Evolutionary conservation across 2,888 invertebrate genomes (phyloP), one percentile per base, ranked within the genome.

Genomic region (Nomada lathburiana): DNA sequence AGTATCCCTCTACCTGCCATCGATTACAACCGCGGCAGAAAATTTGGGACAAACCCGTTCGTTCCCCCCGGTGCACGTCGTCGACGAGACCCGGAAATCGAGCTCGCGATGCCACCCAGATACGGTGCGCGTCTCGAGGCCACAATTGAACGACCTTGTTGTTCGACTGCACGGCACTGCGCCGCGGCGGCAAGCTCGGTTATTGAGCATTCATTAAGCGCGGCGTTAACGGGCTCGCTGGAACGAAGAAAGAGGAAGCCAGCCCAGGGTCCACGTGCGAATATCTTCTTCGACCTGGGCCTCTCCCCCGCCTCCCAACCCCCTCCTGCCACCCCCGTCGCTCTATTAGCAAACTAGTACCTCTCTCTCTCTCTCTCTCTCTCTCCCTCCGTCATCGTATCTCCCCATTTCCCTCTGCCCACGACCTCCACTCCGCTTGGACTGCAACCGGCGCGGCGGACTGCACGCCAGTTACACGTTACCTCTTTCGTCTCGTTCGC

Each of bases 181-280:
- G 7, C 36, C 36, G 36, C 36, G 36, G 36, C 59, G 47, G 57
- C 50, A 26, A 42, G 52, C 62, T 53, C 62, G 75, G 70, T 76
- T 74, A 79, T 81, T 57, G 81, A 74, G 80, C 82, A 53, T 71
- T 76, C 76, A 76, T 82, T 76, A 67, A 62, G 79, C 65, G 60
- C 76, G 65, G 63, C 64, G 70, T 80, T 84, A 81, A 84, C 70
- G 71, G 72, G 71, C 42, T 47, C 47, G 36, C 64, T 59, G 69
- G 60, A 53, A 63, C 71, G 77, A 50, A 26, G 68, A 71, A 77
- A 76, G 83, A 23, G 42, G 42, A 70, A 59, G 44, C 10, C 57
- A 53, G 11, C 52, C 52, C 85, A 87, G 90, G 59, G 90, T 91
- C 89, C 90, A 88, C 89, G 86, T 78, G 81, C 84, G 81, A 85